Conservation (phyloP, 1,140 invertebrate genomes). For the Papilio xuthus region DNA sequence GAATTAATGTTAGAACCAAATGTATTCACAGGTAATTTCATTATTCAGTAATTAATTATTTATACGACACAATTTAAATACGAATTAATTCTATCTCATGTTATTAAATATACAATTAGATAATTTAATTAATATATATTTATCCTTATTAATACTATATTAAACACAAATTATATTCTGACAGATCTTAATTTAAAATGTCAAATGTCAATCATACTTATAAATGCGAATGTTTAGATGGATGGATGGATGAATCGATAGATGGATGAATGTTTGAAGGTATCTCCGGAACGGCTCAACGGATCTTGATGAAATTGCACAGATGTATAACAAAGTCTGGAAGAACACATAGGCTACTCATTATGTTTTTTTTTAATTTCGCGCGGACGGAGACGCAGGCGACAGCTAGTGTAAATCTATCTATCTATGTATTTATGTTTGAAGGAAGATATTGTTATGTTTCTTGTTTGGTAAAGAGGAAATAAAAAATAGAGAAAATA, state of each 20-base stretch:
- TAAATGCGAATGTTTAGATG: too few species aligned
- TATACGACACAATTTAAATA: background rate
- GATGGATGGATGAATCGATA: too few species aligned
- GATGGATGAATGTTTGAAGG: too few species aligned
- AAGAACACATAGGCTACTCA: too few species aligned
- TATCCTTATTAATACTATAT: background rate
- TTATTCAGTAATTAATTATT: conserved; percentile 14
- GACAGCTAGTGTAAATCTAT: too few species aligned
- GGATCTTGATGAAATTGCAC: too few species aligned
- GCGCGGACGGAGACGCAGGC: too few species aligned
- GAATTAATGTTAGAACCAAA: conserved; percentile 10
- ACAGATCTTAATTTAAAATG: background rate
- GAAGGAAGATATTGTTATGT: background rate
- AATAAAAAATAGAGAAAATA: background rate
- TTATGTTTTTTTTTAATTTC: too few species aligned
- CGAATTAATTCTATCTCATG: background rate
- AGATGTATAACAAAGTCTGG: too few species aligned
- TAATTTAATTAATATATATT: background rate
- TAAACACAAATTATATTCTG: background rate
- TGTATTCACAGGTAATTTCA: conserved; percentile 26
- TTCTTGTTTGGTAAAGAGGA: background rate
- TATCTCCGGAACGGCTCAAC: too few species aligned
- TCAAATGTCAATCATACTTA: too few species aligned
- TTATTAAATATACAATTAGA: background rate
- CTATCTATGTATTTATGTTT: too few species aligned